Conservation (phyloP, 2,888 invertebrate genomes). For the Agonopterix subpropinquella region DNA sequence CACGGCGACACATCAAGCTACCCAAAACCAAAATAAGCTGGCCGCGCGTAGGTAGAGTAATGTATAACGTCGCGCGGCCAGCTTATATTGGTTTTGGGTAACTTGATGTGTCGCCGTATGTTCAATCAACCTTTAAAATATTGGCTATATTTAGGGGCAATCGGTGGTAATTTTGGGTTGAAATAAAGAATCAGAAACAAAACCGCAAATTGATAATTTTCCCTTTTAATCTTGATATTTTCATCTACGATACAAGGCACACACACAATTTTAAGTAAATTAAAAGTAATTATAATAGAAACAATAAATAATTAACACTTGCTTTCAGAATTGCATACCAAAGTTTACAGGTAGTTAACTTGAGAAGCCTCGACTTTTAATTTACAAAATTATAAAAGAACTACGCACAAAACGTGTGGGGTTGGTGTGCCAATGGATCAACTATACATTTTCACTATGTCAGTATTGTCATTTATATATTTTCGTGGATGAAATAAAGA, state of each 20-base stretch:
- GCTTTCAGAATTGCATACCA: slow-evolving; percentile 52
- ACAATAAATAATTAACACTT: slow-evolving; percentile 68
- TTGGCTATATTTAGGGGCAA: too few species aligned
- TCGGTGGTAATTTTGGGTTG: too few species aligned
- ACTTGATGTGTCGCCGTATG: too few species aligned
- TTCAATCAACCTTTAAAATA: too few species aligned
- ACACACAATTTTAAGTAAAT: slow-evolving; percentile 78
- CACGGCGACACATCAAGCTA: too few species aligned
- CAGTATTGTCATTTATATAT: slow-evolving; percentile 36
- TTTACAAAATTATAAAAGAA: slow-evolving; percentile 31
- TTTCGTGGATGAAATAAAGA: slow-evolving; percentile 38
- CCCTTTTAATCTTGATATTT: slow-evolving; percentile 78
- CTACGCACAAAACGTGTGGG: slow-evolving; percentile 20
- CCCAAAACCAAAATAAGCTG: too few species aligned
- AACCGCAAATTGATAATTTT: slow-evolving; percentile 68
- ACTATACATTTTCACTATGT: slow-evolving; percentile 19
- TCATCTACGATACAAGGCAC: slow-evolving; percentile 82
- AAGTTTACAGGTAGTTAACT: slow-evolving; percentile 35
- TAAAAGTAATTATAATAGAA: slow-evolving; percentile 63
- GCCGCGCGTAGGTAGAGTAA: too few species aligned
- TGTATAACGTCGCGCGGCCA: too few species aligned
- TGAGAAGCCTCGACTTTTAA: slow-evolving; percentile 45
- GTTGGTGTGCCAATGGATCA: slow-evolving; percentile 17
- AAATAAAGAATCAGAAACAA: slow-evolving; percentile 21
- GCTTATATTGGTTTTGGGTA: too few species aligned